Conservation (phyloP, 2,797 vertebrate genomes). For the Parambassis ranga region DNA sequence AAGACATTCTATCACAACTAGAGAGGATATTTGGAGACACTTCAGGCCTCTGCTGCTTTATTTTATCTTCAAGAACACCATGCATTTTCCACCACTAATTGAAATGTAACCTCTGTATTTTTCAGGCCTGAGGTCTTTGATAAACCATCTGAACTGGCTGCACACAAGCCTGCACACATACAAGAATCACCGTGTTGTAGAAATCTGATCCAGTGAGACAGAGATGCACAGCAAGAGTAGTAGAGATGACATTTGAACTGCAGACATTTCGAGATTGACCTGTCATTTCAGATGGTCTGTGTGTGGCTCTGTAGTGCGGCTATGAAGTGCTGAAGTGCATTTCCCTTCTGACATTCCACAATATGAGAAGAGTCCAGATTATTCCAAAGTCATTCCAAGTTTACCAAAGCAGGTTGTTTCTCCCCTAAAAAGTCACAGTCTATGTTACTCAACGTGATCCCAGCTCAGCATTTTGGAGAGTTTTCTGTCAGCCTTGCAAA, state of each 20-base stretch:
- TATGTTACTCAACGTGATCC: slow-evolving; percentile 66
- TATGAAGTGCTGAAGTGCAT: slow-evolving; percentile 65
- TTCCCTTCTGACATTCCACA: slow-evolving; percentile 57
- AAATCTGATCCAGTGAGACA: slow-evolving; percentile 43
- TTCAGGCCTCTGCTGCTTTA: too few species aligned
- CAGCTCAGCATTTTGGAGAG: slow-evolving; percentile 68
- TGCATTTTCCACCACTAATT: too few species aligned
- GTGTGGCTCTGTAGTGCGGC: slow-evolving; percentile 14
- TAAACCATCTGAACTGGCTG: slow-evolving; percentile 6
- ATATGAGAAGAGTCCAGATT: slow-evolving; percentile 49
- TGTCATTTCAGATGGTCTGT: slow-evolving; percentile 56
- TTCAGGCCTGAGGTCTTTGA: not conserved
- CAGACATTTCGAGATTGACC: slow-evolving; percentile 52
- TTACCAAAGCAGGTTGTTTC: slow-evolving; percentile 75
- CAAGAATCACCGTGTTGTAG: not conserved
- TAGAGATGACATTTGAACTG: slow-evolving; percentile 46
- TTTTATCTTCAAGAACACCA: too few species aligned
- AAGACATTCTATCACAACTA: too few species aligned
- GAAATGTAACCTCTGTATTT: too few species aligned
- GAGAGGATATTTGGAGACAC: too few species aligned
- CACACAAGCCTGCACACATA: not conserved
- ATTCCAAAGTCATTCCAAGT: slow-evolving; percentile 78
- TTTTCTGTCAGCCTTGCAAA: slow-evolving; percentile 79
- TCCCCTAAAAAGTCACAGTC: slow-evolving; percentile 72
- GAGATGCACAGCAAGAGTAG: slow-evolving; percentile 16